Conservation (phyloP, 1,140 invertebrate species). For the Brachionus rotundiformis region DNA sequence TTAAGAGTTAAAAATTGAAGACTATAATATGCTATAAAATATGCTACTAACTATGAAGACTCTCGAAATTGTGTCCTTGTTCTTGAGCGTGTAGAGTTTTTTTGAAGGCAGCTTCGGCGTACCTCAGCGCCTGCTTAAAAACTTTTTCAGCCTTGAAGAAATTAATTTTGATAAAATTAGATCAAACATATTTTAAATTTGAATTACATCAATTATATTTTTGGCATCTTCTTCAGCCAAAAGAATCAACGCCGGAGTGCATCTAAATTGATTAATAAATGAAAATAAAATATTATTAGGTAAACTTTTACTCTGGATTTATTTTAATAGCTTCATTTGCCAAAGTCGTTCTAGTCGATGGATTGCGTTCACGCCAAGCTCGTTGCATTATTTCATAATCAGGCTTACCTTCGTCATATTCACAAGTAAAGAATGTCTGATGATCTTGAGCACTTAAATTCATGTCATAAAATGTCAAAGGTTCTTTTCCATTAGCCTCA, state of each 20-base stretch:
- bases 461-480: slow-evolving; percentile 97
- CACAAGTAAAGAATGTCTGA: slow-evolving; percentile 95
- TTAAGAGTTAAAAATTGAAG: neutral
- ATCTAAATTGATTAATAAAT: slow-evolving; percentile 56
- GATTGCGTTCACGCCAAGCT: slow-evolving; percentile 93
- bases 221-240: slow-evolving; percentile 93
- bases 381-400: slow-evolving; percentile 97
- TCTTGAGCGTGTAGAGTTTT: slow-evolving; percentile 77
- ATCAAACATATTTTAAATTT: neutral
- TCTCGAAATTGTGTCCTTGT: slow-evolving; percentile 75
- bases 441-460: slow-evolving; percentile 97
- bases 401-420: slow-evolving; percentile 80
- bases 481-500: slow-evolving; percentile 86
- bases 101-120: slow-evolving; percentile 81
- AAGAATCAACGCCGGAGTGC: slow-evolving; percentile 89
- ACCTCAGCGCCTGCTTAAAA: slow-evolving; percentile 81
- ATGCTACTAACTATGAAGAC: slow-evolving; percentile 72
- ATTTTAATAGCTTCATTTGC: slow-evolving; percentile 85
- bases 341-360: slow-evolving; percentile 83
- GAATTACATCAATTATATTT: slow-evolving; percentile 74
- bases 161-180: slow-evolving; percentile 4
- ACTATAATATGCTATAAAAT: neutral
- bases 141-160: slow-evolving; percentile 73
- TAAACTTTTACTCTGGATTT: slow-evolving; percentile 75
- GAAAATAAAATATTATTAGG: neutral